Base-by-base conservation (phyloP, 2,113 vertebrate species). In the Gymnorhina tibicen region DNA sequence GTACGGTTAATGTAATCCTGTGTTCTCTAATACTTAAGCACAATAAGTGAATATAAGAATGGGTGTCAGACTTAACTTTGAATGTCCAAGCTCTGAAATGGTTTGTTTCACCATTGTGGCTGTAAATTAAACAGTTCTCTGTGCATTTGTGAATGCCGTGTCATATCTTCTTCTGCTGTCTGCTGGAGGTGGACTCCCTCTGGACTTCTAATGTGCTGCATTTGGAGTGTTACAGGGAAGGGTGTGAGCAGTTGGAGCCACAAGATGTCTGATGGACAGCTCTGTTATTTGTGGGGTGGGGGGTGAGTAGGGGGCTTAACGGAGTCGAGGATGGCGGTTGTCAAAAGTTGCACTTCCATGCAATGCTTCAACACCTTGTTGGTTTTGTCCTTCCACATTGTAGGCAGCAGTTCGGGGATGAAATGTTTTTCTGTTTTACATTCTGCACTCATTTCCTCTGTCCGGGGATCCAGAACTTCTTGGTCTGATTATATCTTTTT, bases 101-200 rank as follows among this genome's bases (percentile, higher is more conserved):
- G 88, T 96, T 97, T 97, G 96, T 97, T 97, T 97, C 95, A 96
- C 96, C 95, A 91, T 96, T 94, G 93, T 97, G 96, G 91, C 96
- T 97, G 95, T 97, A 97, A 97, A 97, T 97, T 97, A 97, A 97
- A 97, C 96, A 85, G 95, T 97, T 97, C 94, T 97, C 96, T 97
- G 96, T 97, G 96, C 96, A 96, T 97, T 91, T n/a, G 91, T 96
- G 96, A 93, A 97, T 93, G 96, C 86, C 16, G 93, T 97, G 96
- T 96, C 92, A 23, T 97, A 95, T 96, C 93, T 97, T 95, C 92
- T 96, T 97, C 95, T 23, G 20, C 83, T 95, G 66, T 87, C 85
- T 94, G 7, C 81, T 85, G 73, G 91, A 94, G 95, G 37, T 95
- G 91, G 73, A 69, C 80, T 92, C 69, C 58, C 27, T 91, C 66